Evolutionary conservation across 2,888 invertebrate genomes (phyloP), one percentile per base, ranked within the genome.

Genomic region (Cremastobaeus sp.): DNA sequence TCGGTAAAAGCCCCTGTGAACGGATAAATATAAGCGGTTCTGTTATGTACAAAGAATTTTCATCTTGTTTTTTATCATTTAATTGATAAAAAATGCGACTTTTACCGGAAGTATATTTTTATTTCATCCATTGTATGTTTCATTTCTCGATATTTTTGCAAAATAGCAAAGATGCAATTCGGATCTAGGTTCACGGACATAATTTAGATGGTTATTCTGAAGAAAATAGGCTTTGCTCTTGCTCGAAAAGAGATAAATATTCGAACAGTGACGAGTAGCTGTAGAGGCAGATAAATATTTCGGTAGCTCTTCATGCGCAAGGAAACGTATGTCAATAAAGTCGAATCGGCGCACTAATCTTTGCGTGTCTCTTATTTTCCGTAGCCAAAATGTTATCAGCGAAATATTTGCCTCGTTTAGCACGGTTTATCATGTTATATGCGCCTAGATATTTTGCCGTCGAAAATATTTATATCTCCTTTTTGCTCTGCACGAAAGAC

Each of bases 301-400:
- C 59, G 59, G 37, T 59, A 37, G 47, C 47, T 35, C 28, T 35
- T 47, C 47, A 30, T 34, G 32, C 57, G 43, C 20, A 34, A 14
- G 47, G 59, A 59, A 59, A 59, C 60, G 60, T 60, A 39, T 28
- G 60, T 48, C 60, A 60, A 60, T 60, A 60, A 17, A 12, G 57
- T n/a, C 20, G 28, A 59, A 47, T 47, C 47, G 45, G 45, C 45
- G 15, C 59, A 25, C 59, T 47, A 47, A 60, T 60, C 47, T 55
- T 28, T 28, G 28, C 30, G 37, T 60, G 47, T 60, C 47, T 47
- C 37, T 47, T 37, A 47, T 60, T 47, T 60, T 28, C 5, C 47
- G 20, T 14, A 1, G 5, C 30, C 11, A 35, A 12, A 20, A 34
- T 35, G 45, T 60, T 47, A 47, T 47, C 59, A 18, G 25, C 59